Evolutionary conservation across 2,888 invertebrate genomes (phyloP), one percentile per base, ranked within the genome.

Genomic region (Erebia ligea): DNA sequence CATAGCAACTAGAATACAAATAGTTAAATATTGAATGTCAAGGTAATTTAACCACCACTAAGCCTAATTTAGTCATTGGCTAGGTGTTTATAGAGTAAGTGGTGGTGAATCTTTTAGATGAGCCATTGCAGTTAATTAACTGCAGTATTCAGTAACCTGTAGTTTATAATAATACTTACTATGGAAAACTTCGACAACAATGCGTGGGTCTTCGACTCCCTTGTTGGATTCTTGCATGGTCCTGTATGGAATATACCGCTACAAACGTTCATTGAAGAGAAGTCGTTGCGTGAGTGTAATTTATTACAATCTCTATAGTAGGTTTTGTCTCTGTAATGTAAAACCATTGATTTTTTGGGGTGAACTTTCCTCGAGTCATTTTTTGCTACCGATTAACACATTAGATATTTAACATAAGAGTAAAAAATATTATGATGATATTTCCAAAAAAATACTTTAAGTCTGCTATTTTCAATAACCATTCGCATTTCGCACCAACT

Each of bases 201-300:
- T 87, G 95, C 96, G 8, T 98, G 98, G 98, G 97, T 98, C 15
- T 97, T 98, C 81, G 98, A 98, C 90, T 98, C 98, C 0, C 90
- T 98, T 72, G 96, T 98, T 40, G 97, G 97, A 73, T 98, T 98
- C 86, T 92, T 98, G 67, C 97, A 98, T 86, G 98, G 98, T 2
- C 98, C 98, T 0, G 95, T 98, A 62, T 98, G 98, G 97, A 98
- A 98, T 84, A 96, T 97, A 15, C 98, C 98, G 0, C 91, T 98
- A 67, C 95, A 98, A 82, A 97, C 97, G 45, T 98, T 98, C 84
- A 97, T 98, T 76, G 98, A 98, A 89, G 97, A 98, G 82, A 98
- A 98, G 88, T 98, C 98, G 69, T 90, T 98, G 77, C 97, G 98
- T 98, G 95, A 94, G 95, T 88, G 4, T 61, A 45, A 15, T 48